A percentile compares a stretch with the other conserved stretches of the same genome.
Conservation (phyloP, 2,797 vertebrate genomes). For the Amniataba percoides region DNA sequence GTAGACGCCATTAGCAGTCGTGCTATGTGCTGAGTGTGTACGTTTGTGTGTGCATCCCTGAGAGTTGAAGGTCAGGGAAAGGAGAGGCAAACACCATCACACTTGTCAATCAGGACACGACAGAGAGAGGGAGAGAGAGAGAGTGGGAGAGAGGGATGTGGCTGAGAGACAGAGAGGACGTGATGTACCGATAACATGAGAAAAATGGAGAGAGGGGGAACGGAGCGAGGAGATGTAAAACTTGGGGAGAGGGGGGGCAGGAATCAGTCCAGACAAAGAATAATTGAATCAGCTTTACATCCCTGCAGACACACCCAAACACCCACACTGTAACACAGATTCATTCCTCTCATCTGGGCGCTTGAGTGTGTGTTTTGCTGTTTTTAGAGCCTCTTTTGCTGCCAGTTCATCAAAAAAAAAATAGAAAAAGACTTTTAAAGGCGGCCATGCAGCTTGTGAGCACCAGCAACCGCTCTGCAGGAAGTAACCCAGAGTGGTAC, state of each 20-base stretch:
- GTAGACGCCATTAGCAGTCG: slow-evolving; percentile 76
- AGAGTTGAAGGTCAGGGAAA: slow-evolving; percentile 80
- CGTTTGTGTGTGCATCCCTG: slow-evolving; percentile 41
- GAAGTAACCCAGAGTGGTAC: background rate
- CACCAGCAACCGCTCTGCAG: slow-evolving; percentile 5
- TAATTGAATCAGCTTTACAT: slow-evolving; percentile 49
- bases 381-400: slow-evolving; percentile 21
- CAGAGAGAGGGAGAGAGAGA: slow-evolving; percentile 7
- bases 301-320: slow-evolving; percentile 34
- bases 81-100: slow-evolving; percentile 75
- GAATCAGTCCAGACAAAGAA: slow-evolving; percentile 49
- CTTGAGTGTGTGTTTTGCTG: slow-evolving; percentile 37
- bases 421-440: slow-evolving; percentile 21
- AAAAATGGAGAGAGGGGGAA: slow-evolving; percentile 11
- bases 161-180: slow-evolving; percentile 19
- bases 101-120: slow-evolving; percentile 73
- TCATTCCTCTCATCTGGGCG: slow-evolving; percentile 40
- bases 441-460: slow-evolving; percentile 8
- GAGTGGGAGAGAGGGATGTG: background rate
- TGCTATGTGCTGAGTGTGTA: slow-evolving; percentile 41
- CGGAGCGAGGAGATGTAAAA: background rate
- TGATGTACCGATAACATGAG: slow-evolving; percentile 33
- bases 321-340: slow-evolving; percentile 49
- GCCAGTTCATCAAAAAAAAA: slow-evolving; percentile 20
- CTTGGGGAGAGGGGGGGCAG: background rate